Base-by-base conservation (phyloP, 2,888 invertebrate genomes). In the Synergus japonicus region DNA sequence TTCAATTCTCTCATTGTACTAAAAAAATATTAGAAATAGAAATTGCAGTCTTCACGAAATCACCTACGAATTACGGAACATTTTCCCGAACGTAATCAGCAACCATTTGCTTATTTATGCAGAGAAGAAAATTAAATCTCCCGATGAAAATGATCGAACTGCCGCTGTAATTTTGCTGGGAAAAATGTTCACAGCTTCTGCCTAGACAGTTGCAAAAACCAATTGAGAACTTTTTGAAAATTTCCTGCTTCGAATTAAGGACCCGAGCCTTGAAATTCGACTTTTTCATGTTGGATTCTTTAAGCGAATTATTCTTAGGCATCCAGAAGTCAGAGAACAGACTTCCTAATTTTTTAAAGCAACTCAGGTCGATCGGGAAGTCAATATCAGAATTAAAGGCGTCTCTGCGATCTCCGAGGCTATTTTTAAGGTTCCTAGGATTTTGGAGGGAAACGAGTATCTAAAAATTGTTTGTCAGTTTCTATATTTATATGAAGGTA, bases 1-100 rank as follows among this genome's bases (percentile, higher is more conserved):
- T 29, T 29, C 29, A 29, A 29, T 29, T 29, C 2, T 2, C 29
- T 29, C 29, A 29, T 29, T n/a, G n/a, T n/a, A n/a, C n/a, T n/a
- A n/a, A n/a, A n/a, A n/a, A n/a, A n/a, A n/a, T n/a, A n/a, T n/a
- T n/a, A n/a, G n/a, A n/a, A n/a, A n/a, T n/a, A n/a, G n/a, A n/a
- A n/a, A n/a, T n/a, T 66, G 15, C 65, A 66, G n/a, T 9, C 8
- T 66, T 41, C n/a, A 41, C 43, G 41, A 41, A 8, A 41, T 43
- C 2, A n/a, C 65, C 65, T 66, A 66, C 10, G 65, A 66, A 41
- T 66, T 66, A 4, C 37, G 43, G n/a, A 66, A 66, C 7, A 66
- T 66, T 66, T 66, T 15, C 4, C 65, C 65, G 43, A 9, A n/a
- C 43, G 10, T 41, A 8, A 7, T 66, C 9, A 15, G 15, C n/a